Evolutionary conservation across 2,113 vertebrate species (phyloP).

Genomic region (Pardalotus punctatus): DNA sequence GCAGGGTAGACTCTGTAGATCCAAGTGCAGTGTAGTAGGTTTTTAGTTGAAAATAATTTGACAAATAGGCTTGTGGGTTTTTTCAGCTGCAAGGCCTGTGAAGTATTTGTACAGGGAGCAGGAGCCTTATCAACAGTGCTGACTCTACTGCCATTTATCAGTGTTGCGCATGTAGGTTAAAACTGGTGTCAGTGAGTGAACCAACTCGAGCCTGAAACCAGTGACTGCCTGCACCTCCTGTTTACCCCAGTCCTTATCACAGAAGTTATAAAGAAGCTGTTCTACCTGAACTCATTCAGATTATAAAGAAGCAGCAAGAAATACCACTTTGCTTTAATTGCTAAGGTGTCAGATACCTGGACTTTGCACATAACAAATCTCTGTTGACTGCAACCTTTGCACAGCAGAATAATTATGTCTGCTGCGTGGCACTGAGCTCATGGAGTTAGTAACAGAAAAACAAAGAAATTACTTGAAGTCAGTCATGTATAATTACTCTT

Average conservation of each 20-base stretch:
- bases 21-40: neutral
- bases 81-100: neutral
- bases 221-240: neutral
- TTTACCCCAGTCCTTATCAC: slow-evolving; percentile 54
- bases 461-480: slow-evolving; percentile 52
- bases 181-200: slow-evolving; percentile 10
- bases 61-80: neutral
- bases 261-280: slow-evolving; percentile 53
- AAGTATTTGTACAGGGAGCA: neutral
- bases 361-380: slow-evolving; percentile 72
- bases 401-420: slow-evolving; percentile 67
- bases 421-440: slow-evolving; percentile 68
- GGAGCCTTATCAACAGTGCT: slow-evolving; percentile 46
- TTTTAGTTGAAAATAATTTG: neutral
- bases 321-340: slow-evolving; percentile 26
- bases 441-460: slow-evolving; percentile 57
- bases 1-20: neutral
- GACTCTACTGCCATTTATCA: slow-evolving; percentile 58
- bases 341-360: slow-evolving; percentile 53
- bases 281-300: slow-evolving; percentile 10
- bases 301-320: slow-evolving; percentile 45
- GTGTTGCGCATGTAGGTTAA: slow-evolving; percentile 46
- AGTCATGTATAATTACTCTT: slow-evolving; percentile 42
- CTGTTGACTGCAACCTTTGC: slow-evolving; percentile 76
- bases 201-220: neutral